Evolutionary conservation across 2,113 vertebrate species (phyloP).

Genomic region (Passer montanus): DNA sequence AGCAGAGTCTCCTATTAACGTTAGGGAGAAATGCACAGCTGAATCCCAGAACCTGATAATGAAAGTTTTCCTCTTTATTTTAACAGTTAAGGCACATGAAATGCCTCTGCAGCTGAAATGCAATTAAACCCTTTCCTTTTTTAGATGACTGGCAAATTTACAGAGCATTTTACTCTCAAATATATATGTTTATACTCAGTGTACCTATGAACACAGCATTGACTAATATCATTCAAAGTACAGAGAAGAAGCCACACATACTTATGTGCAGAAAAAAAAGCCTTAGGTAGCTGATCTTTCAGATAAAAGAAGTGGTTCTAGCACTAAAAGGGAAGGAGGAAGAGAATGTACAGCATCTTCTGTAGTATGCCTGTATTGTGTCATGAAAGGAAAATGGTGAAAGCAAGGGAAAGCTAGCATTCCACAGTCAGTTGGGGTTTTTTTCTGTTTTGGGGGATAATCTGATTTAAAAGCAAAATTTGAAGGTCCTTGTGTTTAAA

Average conservation of each 20-base stretch:
- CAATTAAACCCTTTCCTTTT: background rate
- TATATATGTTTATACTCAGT: background rate
- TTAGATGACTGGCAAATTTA: background rate
- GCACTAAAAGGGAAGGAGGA: conserved; percentile 50
- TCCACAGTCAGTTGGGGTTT: background rate
- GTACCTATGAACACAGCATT: background rate
- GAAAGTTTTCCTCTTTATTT: conserved; percentile 27
- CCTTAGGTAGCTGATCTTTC: conserved; percentile 49
- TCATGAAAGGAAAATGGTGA: conserved; percentile 40
- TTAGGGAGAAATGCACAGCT: conserved; percentile 19
- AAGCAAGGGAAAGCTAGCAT: background rate
- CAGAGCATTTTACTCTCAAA: background rate
- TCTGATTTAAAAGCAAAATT: background rate
- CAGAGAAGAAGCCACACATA: background rate
- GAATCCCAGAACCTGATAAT: conserved; percentile 24
- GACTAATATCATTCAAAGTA: background rate
- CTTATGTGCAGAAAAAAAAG: background rate
- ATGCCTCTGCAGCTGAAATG: background rate
- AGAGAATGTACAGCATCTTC: background rate
- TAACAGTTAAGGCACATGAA: background rate
- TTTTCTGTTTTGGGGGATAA: background rate
- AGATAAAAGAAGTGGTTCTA: conserved; percentile 46
- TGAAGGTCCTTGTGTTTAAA: background rate
- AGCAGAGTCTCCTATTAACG: background rate
- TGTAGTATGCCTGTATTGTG: background rate